Base-by-base conservation (phyloP, 1,140 invertebrate genomes). In the Helicoverpa armigera region DNA sequence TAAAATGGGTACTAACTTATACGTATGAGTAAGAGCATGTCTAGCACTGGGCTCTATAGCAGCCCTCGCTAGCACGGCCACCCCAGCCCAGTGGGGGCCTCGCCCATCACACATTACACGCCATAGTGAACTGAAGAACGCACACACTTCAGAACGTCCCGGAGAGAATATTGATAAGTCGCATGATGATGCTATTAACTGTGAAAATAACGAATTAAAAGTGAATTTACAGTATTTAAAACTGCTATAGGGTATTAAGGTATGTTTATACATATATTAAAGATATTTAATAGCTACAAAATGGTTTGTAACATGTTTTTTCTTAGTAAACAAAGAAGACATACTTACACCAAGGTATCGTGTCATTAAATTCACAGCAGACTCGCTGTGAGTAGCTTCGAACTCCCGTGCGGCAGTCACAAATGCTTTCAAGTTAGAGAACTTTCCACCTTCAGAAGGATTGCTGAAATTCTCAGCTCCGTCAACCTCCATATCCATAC, bases 21-120 rank as follows among this genome's bases (percentile, higher is more conserved):
- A 97, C 2, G 96, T 97, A 78, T 97, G 96, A 48, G 96, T 96
- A 0, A 97, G 90, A 16, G 95, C 95, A 86, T 96, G 90, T 84
- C 96, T 95, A 18, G 96, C 96, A 78, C 93, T 94, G 5, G 95
- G 87, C 89, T 97, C 97, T 61, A 95, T 95, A 79, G 96, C 96
- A 23, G 96, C 96, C 74, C 95, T 95, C 80, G 96, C 91, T 51
- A 97, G 89, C 51, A 97, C 96, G 18, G 96, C 96, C 0, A 97
- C 92, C 7, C 96, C 96, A 61, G 94, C 95, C 97, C 97, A 97
- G 61, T 94, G 94, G 0, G 94, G 94, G 0, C 90, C 92, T 23
- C 92, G 82, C 13, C 82, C 85, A 72, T 93, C 91, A 7, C 90
- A 89, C 95, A 95, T 95, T 7, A 92, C 91, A 5, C 94, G 84